These are phyloP conservation scores for Cephus pygmeus DNA, from an alignment of 2,888 invertebrate genomes.

Conservation along the genomic window DNA sequence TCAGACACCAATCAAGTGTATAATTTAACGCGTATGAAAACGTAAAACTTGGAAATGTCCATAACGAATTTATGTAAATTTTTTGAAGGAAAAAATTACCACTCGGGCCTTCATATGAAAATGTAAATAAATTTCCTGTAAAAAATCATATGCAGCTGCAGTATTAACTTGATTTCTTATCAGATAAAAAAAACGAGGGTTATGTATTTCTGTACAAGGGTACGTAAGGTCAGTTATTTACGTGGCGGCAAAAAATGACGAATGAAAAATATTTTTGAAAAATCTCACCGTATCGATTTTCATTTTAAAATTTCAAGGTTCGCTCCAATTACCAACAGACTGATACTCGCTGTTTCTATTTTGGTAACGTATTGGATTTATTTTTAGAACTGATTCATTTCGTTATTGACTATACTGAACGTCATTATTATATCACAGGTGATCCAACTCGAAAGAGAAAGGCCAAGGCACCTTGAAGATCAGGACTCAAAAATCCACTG, in stretches of 20 bases:
- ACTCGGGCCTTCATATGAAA: too few relatives aligned
- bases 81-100: too few relatives aligned
- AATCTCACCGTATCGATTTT: not conserved
- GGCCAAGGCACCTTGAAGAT: not conserved
- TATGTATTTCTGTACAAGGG: not conserved
- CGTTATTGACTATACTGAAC: not conserved
- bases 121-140: too few relatives aligned
- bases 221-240: not conserved
- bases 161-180: too few relatives aligned
- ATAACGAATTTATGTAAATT: too few relatives aligned
- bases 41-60: too few relatives aligned
- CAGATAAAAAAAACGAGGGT: too few relatives aligned
- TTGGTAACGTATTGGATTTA: not conserved
- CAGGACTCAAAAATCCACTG: not conserved
- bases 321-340: not conserved
- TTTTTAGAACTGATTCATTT: not conserved
- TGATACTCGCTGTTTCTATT: not conserved
- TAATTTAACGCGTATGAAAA: not conserved
- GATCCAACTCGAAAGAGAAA: not conserved
- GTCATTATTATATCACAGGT: not conserved
- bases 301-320: not conserved
- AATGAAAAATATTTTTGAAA: not conserved
- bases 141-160: too few relatives aligned
- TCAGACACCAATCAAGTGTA: not conserved
- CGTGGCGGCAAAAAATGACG: not conserved